Evolutionary conservation across 2,797 vertebrate species (phyloP).

Genomic region (Crocodylus rhombifer): DNA sequence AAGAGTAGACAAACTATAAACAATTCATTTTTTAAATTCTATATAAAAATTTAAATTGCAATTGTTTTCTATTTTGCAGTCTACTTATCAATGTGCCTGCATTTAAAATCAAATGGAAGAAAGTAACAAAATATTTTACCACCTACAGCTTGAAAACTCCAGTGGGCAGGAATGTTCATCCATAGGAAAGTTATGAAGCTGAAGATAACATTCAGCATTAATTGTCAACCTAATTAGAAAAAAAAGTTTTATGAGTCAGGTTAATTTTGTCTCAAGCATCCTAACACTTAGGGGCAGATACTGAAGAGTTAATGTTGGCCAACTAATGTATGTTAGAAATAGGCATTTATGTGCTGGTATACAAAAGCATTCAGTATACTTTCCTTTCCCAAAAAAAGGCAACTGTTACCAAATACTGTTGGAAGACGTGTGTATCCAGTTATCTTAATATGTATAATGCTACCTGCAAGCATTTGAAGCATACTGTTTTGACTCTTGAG

Average conservation of each 20-base stretch:
- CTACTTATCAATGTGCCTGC: neutral
- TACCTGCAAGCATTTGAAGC: neutral
- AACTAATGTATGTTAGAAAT: neutral
- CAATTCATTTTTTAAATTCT: neutral
- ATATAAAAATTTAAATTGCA: neutral
- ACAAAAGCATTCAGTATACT: neutral
- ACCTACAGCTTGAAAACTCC: conserved; percentile 99
- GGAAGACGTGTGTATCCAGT: neutral
- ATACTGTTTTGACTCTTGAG: fast-evolving
- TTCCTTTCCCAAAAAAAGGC: neutral
- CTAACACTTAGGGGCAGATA: neutral
- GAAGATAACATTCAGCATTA: conserved; percentile 99
- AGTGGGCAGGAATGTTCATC: conserved; percentile 98
- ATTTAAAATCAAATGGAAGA: neutral
- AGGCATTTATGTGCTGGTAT: neutral
- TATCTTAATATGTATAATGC: neutral
- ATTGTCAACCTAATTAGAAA: conserved; percentile 92
- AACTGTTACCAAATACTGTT: neutral
- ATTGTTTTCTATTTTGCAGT: neutral
- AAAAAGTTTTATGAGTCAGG: neutral
- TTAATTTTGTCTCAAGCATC: neutral
- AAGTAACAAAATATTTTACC: conserved; percentile 49
- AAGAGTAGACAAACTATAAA: conserved; percentile 9
- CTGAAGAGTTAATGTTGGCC: conserved; percentile 24
- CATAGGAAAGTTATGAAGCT: conserved; percentile 99